Base-by-base conservation (phyloP, 2,888 invertebrate species). In the Acanthosepion esculentum region DNA sequence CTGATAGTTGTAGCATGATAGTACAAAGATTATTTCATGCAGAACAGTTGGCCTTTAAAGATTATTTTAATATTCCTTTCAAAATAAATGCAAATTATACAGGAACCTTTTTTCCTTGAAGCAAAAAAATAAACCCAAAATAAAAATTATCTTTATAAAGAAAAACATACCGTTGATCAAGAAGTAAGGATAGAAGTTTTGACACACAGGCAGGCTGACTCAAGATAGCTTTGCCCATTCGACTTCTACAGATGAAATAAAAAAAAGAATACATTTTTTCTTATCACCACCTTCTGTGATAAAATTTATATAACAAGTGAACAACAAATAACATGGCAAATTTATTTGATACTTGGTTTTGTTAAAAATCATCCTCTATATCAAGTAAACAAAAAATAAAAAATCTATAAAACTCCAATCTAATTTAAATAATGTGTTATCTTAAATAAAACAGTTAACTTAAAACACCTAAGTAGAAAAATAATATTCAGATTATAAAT, bases 151-250 rank as follows among this genome's bases (percentile, higher is more conserved):
- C 29, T 23, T 26, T 64, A 12, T 33, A 15, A 12, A 50, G 2
- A 92, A 15, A 33, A 94, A 92, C 94, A 92, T 95, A 97, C 97
- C 97, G 97, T 94, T 97, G 97, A 95, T 97, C 97, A 29, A 97
- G 96, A n/a, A 97, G 95, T 29, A 97, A 95, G 12, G 97, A 97
- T 94, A 97, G 96, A 26, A 97, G 96, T 95, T 97, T 97, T n/a
- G 97, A 97, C 50, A 97, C 97, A 96, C 97, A 97, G 18, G 97
- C 97, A 91, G 97, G 97, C 95, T 97, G 97, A 95, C 97, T 97
- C 12, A 97, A 96, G 48, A 97, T 97, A 15, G 97, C 97, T 95
- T 97, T 97, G n/a, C 97, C 97, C 97, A 97, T 97, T 94, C 96
- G 96, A 95, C 97, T 97, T 94, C 97, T 96, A 95, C 20, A 50